These are phyloP conservation scores for Serilophus lunatus DNA, from an alignment of 2,113 vertebrate species.

Conservation along the genomic window DNA sequence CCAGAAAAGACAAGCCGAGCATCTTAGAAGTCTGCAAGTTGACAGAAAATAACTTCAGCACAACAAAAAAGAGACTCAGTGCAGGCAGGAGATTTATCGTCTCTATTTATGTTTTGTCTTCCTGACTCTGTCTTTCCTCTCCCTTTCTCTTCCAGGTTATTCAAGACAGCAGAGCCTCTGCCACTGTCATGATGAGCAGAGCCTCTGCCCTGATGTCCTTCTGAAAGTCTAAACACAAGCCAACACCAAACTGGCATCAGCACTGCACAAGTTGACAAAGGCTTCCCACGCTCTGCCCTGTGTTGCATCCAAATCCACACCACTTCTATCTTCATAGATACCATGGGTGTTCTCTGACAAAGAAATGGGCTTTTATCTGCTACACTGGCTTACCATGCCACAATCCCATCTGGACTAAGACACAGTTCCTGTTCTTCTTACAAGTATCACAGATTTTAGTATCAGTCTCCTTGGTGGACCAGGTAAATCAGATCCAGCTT, in stretches of 20 bases:
- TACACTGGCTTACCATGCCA: fast-evolving
- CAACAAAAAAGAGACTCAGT: neutral
- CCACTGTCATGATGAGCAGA: neutral
- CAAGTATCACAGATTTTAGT: neutral
- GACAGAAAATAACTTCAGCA: neutral
- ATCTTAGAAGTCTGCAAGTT: neutral
- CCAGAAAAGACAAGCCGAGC: neutral
- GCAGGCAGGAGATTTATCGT: neutral
- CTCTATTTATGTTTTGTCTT: neutral
- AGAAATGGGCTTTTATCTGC: neutral
- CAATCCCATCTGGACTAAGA: neutral
- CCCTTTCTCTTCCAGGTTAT: neutral
- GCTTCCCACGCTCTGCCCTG: neutral
- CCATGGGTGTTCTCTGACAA: neutral
- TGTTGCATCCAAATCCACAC: neutral
- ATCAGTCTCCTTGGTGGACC: neutral
- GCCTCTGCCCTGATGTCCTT: neutral
- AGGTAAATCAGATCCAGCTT: neutral
- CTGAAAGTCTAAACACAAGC: neutral
- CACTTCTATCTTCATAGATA: neutral
- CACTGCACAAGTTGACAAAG: neutral
- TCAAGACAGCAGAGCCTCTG: neutral
- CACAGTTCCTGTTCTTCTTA: neutral
- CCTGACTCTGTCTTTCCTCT: neutral
- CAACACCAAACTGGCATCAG: neutral